A percentile compares a stretch with the other conserved stretches of the same genome.
Evolutionary conservation across 2,113 vertebrate species (phyloP).

Genomic region (Mustela nigripes): DNA sequence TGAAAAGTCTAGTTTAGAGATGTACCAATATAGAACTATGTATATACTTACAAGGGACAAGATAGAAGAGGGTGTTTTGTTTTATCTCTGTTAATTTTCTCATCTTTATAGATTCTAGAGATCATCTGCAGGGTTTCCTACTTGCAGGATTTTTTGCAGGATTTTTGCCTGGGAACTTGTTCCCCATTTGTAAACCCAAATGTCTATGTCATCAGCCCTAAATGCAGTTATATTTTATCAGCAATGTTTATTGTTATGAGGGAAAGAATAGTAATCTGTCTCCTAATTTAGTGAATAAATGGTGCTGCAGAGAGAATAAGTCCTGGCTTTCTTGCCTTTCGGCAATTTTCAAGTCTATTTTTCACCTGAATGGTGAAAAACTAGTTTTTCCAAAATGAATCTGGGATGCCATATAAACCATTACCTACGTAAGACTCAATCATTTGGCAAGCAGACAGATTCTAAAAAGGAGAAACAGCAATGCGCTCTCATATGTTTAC

Average conservation of each 20-base stretch:
- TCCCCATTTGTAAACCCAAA: constrained; percentile 44
- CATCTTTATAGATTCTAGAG: not conserved
- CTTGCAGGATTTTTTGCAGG: not conserved
- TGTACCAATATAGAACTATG: not conserved
- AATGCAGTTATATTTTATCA: constrained; percentile 53
- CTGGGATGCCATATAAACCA: not conserved
- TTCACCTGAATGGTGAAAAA: constrained; percentile 38
- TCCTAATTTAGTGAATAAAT: constrained; percentile 31
- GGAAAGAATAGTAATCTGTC: constrained; percentile 20
- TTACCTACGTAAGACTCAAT: constrained; percentile 24
- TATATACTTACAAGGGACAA: constrained; percentile 14
- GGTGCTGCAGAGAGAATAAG: not conserved
- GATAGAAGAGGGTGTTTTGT: not conserved
- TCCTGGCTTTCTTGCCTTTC: constrained; percentile 53
- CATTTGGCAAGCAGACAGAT: not conserved
- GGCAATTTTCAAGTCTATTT: constrained; percentile 62
- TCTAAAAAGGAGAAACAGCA: constrained; percentile 51
- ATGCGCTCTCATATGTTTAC: constrained; percentile 36
- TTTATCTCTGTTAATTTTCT: constrained; percentile 49
- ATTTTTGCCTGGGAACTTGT: constrained; percentile 4
- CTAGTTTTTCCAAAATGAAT: constrained; percentile 55
- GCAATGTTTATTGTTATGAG: constrained; percentile 46
- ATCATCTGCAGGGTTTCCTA: not conserved
- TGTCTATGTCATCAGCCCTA: not conserved
- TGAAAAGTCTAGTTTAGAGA: not conserved